Percentiles rank a stretch among this genome's conserved stretches.
Conservation (phyloP, 2,113 vertebrate genomes). For the Phasianus colchicus region DNA sequence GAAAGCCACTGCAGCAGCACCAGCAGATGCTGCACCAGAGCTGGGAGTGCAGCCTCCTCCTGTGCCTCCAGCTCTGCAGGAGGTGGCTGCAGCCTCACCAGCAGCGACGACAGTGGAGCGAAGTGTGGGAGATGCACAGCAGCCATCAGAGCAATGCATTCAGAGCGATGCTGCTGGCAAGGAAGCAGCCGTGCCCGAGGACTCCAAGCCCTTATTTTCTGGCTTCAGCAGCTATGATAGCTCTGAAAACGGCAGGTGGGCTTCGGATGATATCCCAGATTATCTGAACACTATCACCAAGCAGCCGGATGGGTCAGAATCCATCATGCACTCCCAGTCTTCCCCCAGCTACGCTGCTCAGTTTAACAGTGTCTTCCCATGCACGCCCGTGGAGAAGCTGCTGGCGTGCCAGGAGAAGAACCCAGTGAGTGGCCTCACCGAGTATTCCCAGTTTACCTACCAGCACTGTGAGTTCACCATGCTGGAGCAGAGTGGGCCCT, state of each 20-base stretch:
- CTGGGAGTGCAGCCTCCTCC: background rate
- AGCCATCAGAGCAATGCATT: background rate
- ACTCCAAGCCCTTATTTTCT: background rate
- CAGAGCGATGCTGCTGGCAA: accelerated
- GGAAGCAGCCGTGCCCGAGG: background rate
- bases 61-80: background rate
- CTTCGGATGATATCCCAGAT: slow-evolving; percentile 91
- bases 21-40: background rate
- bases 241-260: slow-evolving; percentile 84
- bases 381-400: slow-evolving; percentile 82
- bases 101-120: accelerated
- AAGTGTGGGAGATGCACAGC: slow-evolving; percentile 36
- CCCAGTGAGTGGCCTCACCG: slow-evolving; percentile 93
- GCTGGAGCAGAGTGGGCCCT: slow-evolving; percentile 92
- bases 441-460: slow-evolving; percentile 91
- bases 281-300: slow-evolving; percentile 85
- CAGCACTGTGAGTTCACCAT: slow-evolving; percentile 91
- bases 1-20: slow-evolving; percentile 58
- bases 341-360: slow-evolving; percentile 53
- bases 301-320: slow-evolving; percentile 16
- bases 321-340: slow-evolving; percentile 73
- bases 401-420: slow-evolving; percentile 91
- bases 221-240: slow-evolving; percentile 48
- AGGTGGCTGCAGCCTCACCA: accelerated
- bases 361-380: slow-evolving; percentile 51